Conservation (phyloP, 2,797 vertebrate genomes). For the Megaceryle alcyon region DNA sequence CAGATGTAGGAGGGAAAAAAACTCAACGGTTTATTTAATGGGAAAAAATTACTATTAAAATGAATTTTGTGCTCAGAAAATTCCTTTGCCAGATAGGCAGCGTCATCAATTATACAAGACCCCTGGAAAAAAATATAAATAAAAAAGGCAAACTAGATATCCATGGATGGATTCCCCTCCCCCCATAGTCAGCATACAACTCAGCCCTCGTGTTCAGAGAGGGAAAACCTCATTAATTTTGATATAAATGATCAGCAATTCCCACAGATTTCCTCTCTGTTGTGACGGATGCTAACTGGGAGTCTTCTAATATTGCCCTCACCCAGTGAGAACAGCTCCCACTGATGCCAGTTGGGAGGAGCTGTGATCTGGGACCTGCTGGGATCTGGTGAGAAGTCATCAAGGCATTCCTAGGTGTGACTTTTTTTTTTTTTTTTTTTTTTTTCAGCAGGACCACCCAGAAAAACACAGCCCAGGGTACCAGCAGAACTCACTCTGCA, state of each 20-base stretch:
- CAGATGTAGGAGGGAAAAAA: conserved; percentile 42
- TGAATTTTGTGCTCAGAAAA: conserved; percentile 67
- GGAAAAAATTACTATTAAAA: conserved; percentile 72
- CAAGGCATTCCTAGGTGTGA: not conserved
- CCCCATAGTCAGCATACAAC: conserved; percentile 60
- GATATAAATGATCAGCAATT: conserved; percentile 66
- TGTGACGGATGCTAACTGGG: conserved; percentile 27
- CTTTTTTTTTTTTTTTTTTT: not conserved
- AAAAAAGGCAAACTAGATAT: conserved; percentile 45
- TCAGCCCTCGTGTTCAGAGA: conserved; percentile 34
- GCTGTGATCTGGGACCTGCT: not conserved
- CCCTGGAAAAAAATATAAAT: not conserved
- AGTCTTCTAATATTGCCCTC: not conserved
- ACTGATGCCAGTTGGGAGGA: not conserved
- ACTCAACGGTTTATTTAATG: conserved; percentile 70
- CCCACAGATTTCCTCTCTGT: conserved; percentile 50
- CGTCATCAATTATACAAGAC: conserved; percentile 71
- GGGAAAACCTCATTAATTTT: conserved; percentile 73
- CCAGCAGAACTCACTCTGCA: not conserved
- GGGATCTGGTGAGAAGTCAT: conserved; percentile 7
- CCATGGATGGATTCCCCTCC: not conserved
- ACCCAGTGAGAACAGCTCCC: not conserved
- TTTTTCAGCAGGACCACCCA: not conserved
- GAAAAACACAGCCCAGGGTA: not conserved
- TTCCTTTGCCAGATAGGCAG: conserved; percentile 54